Evolutionary conservation across 2,113 vertebrate species (phyloP).

Genomic region (Passer domesticus): DNA sequence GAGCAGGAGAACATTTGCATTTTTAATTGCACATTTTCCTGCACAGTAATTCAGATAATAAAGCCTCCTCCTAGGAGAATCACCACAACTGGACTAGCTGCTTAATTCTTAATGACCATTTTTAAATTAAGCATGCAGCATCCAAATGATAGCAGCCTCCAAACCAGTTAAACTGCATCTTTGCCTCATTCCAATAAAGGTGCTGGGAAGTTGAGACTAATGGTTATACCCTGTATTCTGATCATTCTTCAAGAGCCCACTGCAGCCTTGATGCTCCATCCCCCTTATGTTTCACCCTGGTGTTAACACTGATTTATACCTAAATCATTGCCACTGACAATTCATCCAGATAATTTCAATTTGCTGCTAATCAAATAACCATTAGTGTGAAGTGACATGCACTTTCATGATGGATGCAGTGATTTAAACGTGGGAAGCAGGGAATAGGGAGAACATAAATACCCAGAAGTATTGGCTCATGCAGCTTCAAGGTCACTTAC

Average conservation of each 20-base stretch:
- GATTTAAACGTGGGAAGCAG: neutral
- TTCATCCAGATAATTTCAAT: slow-evolving; percentile 43
- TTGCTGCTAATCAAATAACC: slow-evolving; percentile 44
- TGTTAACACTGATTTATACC: neutral
- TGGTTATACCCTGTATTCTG: neutral
- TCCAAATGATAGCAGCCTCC: neutral
- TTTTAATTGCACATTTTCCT: slow-evolving; percentile 14
- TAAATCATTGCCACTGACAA: neutral
- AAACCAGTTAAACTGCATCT: neutral
- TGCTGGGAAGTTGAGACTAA: neutral
- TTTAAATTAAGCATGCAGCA: neutral
- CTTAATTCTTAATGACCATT: slow-evolving; percentile 25
- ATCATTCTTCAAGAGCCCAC: neutral
- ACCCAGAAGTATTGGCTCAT: neutral
- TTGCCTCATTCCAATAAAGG: neutral
- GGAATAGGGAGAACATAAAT: neutral
- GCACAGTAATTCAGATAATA: neutral
- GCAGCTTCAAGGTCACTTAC: neutral
- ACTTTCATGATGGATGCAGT: slow-evolving; percentile 19
- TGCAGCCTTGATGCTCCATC: neutral
- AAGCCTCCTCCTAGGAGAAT: neutral
- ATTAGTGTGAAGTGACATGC: neutral
- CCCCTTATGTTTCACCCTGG: neutral
- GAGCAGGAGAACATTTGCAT: neutral
- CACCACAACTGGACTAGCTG: neutral